Percentiles rank a stretch among this genome's conserved stretches.
Conservation (phyloP, 2,888 invertebrate genomes). For the Trichacis sp. region DNA sequence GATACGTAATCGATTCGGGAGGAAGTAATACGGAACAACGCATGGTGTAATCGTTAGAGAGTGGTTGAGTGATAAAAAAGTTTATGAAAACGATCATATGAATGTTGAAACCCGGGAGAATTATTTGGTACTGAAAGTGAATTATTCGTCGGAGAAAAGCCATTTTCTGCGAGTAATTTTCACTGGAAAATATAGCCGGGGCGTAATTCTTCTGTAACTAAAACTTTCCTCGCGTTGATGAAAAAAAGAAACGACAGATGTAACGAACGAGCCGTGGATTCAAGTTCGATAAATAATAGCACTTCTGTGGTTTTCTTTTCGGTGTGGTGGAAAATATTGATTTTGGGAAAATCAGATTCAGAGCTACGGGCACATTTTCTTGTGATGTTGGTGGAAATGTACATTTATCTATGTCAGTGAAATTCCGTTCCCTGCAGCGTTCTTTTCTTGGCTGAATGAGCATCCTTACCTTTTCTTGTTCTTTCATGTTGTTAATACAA, state of each 20-base stretch:
- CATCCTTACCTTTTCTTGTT: background rate
- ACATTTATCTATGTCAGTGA: background rate
- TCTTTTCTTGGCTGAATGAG: background rate
- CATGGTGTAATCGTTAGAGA: too few species aligned
- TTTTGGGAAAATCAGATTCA: slow-evolving; percentile 2
- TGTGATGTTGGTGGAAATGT: background rate
- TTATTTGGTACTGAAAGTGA: background rate
- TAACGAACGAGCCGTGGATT: background rate
- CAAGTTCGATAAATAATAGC: background rate
- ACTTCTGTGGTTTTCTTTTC: background rate
- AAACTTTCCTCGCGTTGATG: background rate
- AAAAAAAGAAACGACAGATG: background rate
- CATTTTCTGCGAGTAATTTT: slow-evolving; percentile 1
- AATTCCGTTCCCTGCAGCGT: background rate
- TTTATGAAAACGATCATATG: too few species aligned
- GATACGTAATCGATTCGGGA: too few species aligned
- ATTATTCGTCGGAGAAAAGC: too few species aligned
- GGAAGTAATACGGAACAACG: too few species aligned
- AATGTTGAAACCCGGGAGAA: too few species aligned
- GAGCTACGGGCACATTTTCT: background rate
- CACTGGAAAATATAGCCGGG: background rate
- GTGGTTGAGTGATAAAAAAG: too few species aligned
- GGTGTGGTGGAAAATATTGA: background rate
- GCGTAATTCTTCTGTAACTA: background rate
- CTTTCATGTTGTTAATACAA: background rate